A percentile compares a stretch with the other conserved stretches of the same genome.
phyloP scores from a whole-genome alignment of 2,113 vertebrate genomes.

The Vidua chalybeata region DNA sequence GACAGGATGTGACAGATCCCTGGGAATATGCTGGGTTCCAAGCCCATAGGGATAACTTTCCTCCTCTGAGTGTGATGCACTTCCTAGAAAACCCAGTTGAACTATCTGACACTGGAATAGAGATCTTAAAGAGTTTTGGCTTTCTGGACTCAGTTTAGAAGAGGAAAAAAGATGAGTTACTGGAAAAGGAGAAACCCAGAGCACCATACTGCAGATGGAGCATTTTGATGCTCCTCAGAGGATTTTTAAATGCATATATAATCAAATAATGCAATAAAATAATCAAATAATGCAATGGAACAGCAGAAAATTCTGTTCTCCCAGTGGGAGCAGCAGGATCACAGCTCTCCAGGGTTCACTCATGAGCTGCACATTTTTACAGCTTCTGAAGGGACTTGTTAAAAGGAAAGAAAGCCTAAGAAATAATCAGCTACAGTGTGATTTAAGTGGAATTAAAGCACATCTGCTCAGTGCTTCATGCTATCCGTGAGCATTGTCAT shows the following conservation, averaged over 20 bases:
- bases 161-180: background rate
- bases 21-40: background rate
- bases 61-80: background rate
- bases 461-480: fast-evolving
- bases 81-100: background rate
- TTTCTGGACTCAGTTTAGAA: background rate
- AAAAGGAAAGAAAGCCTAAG: background rate
- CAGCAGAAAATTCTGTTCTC: background rate
- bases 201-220: background rate
- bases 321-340: background rate
- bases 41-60: background rate
- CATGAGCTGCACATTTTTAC: background rate
- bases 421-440: background rate
- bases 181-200: background rate
- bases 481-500: fast-evolving
- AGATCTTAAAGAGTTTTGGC: background rate
- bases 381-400: background rate
- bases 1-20: background rate
- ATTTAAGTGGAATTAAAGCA: background rate
- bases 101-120: background rate
- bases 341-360: background rate
- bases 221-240: background rate
- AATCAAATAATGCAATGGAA: background rate
- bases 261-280: background rate
- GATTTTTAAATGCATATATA: background rate